phyloP scores from a whole-genome alignment of 2,113 vertebrate species.

The Perca flavescens region DNA sequence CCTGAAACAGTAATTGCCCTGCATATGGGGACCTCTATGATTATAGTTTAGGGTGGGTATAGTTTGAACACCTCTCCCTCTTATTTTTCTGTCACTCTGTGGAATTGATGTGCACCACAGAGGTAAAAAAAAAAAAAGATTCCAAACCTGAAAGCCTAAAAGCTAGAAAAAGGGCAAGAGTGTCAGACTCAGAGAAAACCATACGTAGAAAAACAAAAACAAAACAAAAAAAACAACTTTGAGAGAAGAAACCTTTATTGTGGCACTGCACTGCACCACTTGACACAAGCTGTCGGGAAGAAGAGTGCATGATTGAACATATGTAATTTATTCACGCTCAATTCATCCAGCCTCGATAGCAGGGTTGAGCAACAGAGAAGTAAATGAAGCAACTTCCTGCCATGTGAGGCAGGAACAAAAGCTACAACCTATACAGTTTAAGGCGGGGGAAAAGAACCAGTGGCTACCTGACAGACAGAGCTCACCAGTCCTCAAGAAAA shows the following conservation, averaged over 20 bases:
- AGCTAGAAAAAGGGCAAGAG: slow-evolving; percentile 31
- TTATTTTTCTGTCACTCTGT: slow-evolving; percentile 40
- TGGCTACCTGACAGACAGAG: slow-evolving; percentile 50
- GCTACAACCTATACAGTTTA: slow-evolving; percentile 40
- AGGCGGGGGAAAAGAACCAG: slow-evolving; percentile 1
- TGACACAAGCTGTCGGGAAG: slow-evolving; percentile 55
- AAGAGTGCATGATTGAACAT: slow-evolving; percentile 62
- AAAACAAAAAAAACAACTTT: slow-evolving; percentile 22
- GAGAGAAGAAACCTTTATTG: slow-evolving; percentile 25
- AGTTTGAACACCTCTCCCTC: slow-evolving; percentile 53
- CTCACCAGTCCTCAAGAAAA: slow-evolving; percentile 73
- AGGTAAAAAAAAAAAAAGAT: slow-evolving; percentile 28
- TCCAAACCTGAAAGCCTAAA: slow-evolving; percentile 42
- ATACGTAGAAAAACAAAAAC: slow-evolving; percentile 1
- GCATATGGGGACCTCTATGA: slow-evolving; percentile 16
- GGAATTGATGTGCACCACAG: slow-evolving; percentile 35
- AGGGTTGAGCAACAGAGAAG: slow-evolving; percentile 39
- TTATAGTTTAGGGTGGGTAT: slow-evolving; percentile 17
- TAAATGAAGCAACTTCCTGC: slow-evolving; percentile 52
- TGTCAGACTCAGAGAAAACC: slow-evolving; percentile 30
- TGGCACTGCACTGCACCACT: slow-evolving; percentile 18
- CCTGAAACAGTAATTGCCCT: slow-evolving; percentile 34
- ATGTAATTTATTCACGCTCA: slow-evolving; percentile 49
- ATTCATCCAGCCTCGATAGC: slow-evolving; percentile 50
- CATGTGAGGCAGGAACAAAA: slow-evolving; percentile 49